A percentile compares a stretch with the other conserved stretches of the same genome.
phyloP scores from a whole-genome alignment of 2,888 invertebrate genomes.

The Polietes domitor region DNA sequence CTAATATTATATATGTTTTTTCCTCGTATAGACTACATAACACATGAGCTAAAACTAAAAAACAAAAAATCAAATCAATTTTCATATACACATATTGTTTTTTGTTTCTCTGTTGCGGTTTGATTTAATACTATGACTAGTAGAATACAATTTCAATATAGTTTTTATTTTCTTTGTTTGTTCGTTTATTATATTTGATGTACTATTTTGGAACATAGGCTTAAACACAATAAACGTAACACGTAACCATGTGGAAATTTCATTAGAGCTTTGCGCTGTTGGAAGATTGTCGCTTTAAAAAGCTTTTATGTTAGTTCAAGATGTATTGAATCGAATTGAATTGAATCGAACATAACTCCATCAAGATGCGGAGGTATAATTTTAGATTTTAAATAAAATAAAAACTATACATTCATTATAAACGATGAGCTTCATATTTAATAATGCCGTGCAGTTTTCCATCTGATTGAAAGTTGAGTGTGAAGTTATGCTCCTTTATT shows the following conservation, averaged over 20 bases:
- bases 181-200: conserved; percentile 2
- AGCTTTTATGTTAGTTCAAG: too few relatives aligned
- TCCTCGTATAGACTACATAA: conserved; percentile 57
- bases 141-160: conserved; percentile 33
- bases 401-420: too few relatives aligned
- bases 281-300: too few relatives aligned
- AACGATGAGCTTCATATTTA: too few relatives aligned
- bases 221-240: conserved; percentile 4
- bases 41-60: conserved; percentile 34
- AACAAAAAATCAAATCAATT: conserved; percentile 45
- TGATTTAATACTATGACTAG: conserved; percentile 10
- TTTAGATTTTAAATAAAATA: too few relatives aligned
- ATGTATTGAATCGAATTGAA: too few relatives aligned
- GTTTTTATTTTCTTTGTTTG: not conserved
- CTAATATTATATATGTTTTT: conserved; percentile 42
- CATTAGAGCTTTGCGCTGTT: not conserved
- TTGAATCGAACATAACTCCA: too few relatives aligned
- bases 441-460: too few relatives aligned
- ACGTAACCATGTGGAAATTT: conserved; percentile 11
- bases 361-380: too few relatives aligned
- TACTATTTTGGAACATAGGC: conserved; percentile 16
- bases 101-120: conserved; percentile 13
- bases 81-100: conserved; percentile 22
- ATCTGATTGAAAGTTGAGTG: too few relatives aligned
- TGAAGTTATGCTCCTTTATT: too few relatives aligned